Percentiles rank a stretch among this genome's conserved stretches.
Conservation (phyloP, 2,888 invertebrate species). For the Dynastes maya region DNA sequence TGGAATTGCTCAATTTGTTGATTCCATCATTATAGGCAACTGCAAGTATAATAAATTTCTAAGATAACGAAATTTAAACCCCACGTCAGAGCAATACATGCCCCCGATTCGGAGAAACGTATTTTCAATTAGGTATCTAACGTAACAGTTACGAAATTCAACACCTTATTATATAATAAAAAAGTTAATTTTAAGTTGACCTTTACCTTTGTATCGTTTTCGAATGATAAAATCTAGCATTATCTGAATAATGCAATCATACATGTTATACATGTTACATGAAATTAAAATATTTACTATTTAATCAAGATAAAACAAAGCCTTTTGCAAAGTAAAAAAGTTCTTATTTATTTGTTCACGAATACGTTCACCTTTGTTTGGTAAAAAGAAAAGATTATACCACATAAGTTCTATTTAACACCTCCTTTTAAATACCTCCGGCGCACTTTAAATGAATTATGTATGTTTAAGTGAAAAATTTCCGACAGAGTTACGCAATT, state of each 20-base stretch:
- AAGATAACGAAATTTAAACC: no score
- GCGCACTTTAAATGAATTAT: background rate
- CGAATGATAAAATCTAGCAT: background rate
- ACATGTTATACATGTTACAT: background rate
- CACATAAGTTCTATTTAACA: background rate
- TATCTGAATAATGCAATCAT: background rate
- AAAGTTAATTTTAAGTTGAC: background rate
- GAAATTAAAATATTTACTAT: background rate
- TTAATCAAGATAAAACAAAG: constrained; percentile 10
- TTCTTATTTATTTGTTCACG: background rate
- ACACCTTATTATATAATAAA: no score
- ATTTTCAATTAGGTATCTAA: no score
- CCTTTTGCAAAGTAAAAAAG: background rate
- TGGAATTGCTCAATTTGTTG: no score
- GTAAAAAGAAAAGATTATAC: background rate
- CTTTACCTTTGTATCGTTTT: background rate
- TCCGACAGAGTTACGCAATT: background rate
- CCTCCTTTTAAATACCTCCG: background rate
- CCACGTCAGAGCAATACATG: no score
- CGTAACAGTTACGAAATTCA: no score
- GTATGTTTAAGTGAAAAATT: constrained; percentile 10
- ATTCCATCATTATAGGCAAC: no score
- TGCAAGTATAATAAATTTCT: no score
- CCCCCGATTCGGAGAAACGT: no score
- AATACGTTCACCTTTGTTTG: background rate